phyloP scores from a whole-genome alignment of 2,888 invertebrate genomes.

The Euplexia lucipara region DNA sequence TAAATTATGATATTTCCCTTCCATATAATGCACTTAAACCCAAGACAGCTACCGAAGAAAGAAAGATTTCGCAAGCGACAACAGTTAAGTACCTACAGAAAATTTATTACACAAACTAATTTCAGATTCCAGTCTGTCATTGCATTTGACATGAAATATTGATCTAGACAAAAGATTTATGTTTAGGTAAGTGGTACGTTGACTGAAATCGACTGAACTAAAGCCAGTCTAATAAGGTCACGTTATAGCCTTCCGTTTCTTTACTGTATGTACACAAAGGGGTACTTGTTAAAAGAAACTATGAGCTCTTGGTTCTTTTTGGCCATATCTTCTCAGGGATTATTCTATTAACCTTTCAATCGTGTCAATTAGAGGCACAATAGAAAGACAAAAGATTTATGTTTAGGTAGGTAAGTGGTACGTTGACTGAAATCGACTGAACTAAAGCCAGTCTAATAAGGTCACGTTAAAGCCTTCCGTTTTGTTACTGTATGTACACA shows the following conservation, averaged over 20 bases:
- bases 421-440: too few relatives aligned
- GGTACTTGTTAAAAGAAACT: too few relatives aligned
- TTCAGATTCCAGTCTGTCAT: conserved; percentile 52
- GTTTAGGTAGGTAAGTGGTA: too few relatives aligned
- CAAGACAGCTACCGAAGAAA: conserved; percentile 3
- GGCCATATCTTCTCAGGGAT: too few relatives aligned
- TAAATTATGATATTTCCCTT: too few relatives aligned
- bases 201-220: conserved; percentile 57
- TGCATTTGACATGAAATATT: conserved; percentile 58
- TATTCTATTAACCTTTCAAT: too few relatives aligned
- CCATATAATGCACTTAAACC: conserved; percentile 1
- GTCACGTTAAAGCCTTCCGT: too few relatives aligned
- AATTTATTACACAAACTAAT: conserved; percentile 49
- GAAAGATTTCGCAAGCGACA: conserved; percentile 53
- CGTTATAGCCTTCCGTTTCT: conserved; percentile 64
- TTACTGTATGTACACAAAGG: conserved; percentile 29
- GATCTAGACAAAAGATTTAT: conserved; percentile 60
- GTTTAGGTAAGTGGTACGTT: conserved; percentile 33
- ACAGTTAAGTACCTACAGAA: conserved; percentile 24
- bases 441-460: too few relatives aligned
- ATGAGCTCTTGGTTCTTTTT: too few relatives aligned
- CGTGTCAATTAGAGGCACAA: too few relatives aligned
- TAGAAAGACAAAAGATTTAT: too few relatives aligned
- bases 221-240: conserved; percentile 62
- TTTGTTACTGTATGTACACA: too few relatives aligned